Base-by-base conservation (phyloP, 2,888 invertebrate genomes). In the Drosophila pegasa region DNA sequence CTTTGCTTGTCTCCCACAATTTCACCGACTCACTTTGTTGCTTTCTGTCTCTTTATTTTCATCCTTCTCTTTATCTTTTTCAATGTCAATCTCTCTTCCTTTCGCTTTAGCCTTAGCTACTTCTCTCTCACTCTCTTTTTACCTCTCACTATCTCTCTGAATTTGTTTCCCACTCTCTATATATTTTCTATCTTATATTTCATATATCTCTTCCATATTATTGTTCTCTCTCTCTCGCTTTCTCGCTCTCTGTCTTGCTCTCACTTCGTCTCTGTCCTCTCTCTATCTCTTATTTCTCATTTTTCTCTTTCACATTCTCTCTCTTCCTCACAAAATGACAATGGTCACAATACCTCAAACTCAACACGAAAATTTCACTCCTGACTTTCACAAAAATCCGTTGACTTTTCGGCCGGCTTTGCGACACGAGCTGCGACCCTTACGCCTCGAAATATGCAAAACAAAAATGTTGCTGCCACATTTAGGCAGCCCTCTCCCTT, bases 381-480 rank as follows among this genome's bases (percentile, higher is more conserved):
- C 33, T 33, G 14, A 31, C n/a, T 37, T 59, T 61, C 22, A 59
- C 51, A 50, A 47, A 66, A 67, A 67, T 62, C 47, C 67, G 66
- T 75, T 64, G 50, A 65, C 37, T 54, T 50, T 25, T 40, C 40
- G 31, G 65, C 67, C 56, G 33, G 35, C 40, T n/a, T 61, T 45
- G 51, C 71, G 58, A 65, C 54, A 35, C n/a, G 52, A 16, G 55
- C 55, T 47, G 33, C 38, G 35, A 41, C 41, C 54, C 58, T n/a
- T 48, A 51, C 37, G 56, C 56, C 52, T 45, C 33, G 31, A 64
- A 75, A 75, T 75, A 75, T 75, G 75, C 62, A 71, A 75, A 62
- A 38, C 45, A 51, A 61, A 59, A 51, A 66, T 61, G 51, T 50
- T 45, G 29, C 45, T 25, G 31, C 38, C 48, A 54, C 59, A 50